A percentile compares a stretch with the other conserved stretches of the same genome.
phyloP scores from a whole-genome alignment of 2,797 vertebrate species.

The Pipistrellus kuhlii region DNA sequence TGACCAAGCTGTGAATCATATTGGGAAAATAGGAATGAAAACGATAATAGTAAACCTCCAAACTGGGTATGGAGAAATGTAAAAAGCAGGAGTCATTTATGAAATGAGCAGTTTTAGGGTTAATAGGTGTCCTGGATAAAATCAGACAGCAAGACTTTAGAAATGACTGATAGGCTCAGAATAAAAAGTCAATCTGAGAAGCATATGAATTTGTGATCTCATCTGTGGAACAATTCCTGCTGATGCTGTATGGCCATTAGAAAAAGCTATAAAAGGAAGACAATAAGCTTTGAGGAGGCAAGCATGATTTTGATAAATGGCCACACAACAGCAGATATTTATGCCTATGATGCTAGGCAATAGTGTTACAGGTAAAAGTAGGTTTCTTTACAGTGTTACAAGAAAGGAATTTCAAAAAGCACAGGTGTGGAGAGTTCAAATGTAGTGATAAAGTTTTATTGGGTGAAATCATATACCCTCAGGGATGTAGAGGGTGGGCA shows the following conservation, averaged over 20 bases:
- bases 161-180: background rate
- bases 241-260: background rate
- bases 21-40: background rate
- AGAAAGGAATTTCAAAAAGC: background rate
- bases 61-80: background rate
- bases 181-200: background rate
- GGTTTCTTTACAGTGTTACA: background rate
- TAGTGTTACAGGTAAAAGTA: background rate
- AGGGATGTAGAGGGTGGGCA: background rate
- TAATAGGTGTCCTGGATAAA: background rate
- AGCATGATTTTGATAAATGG: background rate
- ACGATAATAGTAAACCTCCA: background rate
- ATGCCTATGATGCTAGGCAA: background rate
- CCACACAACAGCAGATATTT: background rate
- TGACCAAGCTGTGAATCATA: background rate
- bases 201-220: background rate
- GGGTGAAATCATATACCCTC: background rate
- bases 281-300: background rate
- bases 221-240: background rate
- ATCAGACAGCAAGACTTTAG: background rate
- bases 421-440: background rate
- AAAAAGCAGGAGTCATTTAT: background rate
- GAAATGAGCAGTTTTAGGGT: background rate
- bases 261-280: background rate
- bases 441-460: background rate